Evolutionary conservation across 2,797 vertebrate species (phyloP).

Genomic region (Lophotriccus pileatus): DNA sequence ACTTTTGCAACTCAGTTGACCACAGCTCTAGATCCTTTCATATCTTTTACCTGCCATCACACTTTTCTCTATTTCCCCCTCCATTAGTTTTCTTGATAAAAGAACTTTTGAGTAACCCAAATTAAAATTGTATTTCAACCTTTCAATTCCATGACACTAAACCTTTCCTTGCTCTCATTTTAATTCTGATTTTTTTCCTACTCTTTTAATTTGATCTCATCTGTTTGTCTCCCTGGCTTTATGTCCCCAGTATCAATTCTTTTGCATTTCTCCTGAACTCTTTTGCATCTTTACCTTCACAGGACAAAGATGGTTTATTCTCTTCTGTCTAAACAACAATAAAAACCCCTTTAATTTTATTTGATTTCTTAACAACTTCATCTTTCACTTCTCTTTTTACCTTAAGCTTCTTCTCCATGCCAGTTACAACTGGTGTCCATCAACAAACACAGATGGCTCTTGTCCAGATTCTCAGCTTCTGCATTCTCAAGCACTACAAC

Average conservation of each 20-base stretch:
- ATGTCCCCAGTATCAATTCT: not conserved
- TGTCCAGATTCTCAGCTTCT: not conserved
- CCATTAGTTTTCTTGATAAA: not conserved
- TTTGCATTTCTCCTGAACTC: not conserved
- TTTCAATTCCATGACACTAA: not conserved
- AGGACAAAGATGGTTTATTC: not conserved
- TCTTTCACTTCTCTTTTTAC: not conserved
- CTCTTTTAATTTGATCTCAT: not conserved
- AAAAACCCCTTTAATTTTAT: fast-evolving
- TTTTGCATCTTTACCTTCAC: not conserved
- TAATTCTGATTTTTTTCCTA: not conserved
- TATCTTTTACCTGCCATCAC: not conserved
- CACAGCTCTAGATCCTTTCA: not conserved
- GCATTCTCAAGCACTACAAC: not conserved
- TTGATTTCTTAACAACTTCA: not conserved
- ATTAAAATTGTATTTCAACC: not conserved
- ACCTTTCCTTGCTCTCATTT: not conserved
- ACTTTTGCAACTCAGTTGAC: not conserved
- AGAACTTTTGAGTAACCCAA: not conserved
- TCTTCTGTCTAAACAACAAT: not conserved
- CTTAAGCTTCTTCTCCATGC: not conserved
- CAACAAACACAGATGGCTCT: not conserved
- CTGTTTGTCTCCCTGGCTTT: not conserved
- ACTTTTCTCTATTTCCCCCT: not conserved
- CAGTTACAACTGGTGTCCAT: not conserved